Evolutionary conservation across 2,888 invertebrate species (phyloP).

Genomic region (Drosophila pullipes): DNA sequence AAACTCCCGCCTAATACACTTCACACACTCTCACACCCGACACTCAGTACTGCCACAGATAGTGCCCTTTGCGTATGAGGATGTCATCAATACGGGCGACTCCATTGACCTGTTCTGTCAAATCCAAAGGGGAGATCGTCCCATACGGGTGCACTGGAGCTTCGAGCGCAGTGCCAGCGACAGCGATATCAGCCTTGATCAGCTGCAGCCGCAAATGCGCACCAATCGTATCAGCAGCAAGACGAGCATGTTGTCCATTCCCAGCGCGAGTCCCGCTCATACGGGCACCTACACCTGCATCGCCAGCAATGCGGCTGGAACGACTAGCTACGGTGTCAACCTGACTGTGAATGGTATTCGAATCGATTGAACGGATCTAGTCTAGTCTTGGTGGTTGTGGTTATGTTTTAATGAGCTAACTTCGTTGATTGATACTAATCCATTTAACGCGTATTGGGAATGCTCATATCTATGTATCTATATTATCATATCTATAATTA

Average conservation of each 20-base stretch:
- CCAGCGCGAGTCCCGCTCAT: slow-evolving; percentile 88
- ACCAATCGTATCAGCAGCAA: slow-evolving; percentile 88
- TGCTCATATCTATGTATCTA: slow-evolving; percentile 19
- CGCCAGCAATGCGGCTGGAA: slow-evolving; percentile 91
- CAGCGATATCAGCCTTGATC: slow-evolving; percentile 52
- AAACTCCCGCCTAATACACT: slow-evolving; percentile 15
- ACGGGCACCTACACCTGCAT: slow-evolving; percentile 91
- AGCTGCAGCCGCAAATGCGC: slow-evolving; percentile 85
- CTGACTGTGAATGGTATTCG: slow-evolving; percentile 88
- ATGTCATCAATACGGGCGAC: slow-evolving; percentile 90
- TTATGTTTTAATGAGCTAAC: slow-evolving; percentile 40
- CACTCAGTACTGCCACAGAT: slow-evolving; percentile 90
- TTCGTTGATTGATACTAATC: slow-evolving; percentile 84
- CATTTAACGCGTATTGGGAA: slow-evolving; percentile 29
- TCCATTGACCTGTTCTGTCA: slow-evolving; percentile 90
- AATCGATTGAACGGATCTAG: background rate
- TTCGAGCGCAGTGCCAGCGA: slow-evolving; percentile 81
- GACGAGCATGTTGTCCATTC: slow-evolving; percentile 88
- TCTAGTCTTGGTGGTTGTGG: slow-evolving; percentile 28
- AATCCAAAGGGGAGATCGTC: slow-evolving; percentile 89
- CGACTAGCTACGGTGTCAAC: slow-evolving; percentile 86
- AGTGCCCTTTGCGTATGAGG: slow-evolving; percentile 91
- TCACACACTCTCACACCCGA: slow-evolving; percentile 16
- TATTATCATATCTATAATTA: slow-evolving; percentile 8
- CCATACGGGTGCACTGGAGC: slow-evolving; percentile 90